Evolutionary conservation across 2,888 invertebrate genomes (phyloP).

Genomic region (Anthophora plumipes): DNA sequence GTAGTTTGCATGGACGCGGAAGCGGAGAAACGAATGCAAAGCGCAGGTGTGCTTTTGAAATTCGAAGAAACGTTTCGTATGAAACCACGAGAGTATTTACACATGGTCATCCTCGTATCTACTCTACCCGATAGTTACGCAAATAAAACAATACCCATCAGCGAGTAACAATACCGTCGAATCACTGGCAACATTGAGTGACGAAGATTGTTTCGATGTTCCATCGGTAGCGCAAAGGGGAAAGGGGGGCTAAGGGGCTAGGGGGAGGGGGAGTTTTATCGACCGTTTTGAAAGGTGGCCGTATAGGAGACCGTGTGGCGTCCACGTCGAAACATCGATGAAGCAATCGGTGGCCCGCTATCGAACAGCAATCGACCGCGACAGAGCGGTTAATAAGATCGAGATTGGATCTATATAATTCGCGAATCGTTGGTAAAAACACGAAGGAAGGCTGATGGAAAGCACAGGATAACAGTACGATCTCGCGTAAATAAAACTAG

Average conservation of each 20-base stretch:
- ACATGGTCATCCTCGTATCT: neutral
- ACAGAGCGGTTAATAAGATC: neutral
- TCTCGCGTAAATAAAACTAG: neutral
- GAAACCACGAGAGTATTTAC: conserved; percentile 9
- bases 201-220: conserved; percentile 10
- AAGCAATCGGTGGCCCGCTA: conserved; percentile 13
- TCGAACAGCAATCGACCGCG: conserved; percentile 18
- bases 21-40: neutral
- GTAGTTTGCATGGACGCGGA: neutral
- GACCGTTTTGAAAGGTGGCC: conserved; percentile 6
- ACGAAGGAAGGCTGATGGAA: neutral
- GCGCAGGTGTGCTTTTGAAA: neutral
- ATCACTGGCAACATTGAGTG: conserved; percentile 13
- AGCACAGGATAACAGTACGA: neutral
- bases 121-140: conserved; percentile 13
- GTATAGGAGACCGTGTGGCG: neutral
- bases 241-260: no score
- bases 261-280: conserved; percentile 5
- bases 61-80: conserved; percentile 9
- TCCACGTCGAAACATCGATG: neutral
- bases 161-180: conserved; percentile 19
- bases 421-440: neutral
- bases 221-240: neutral
- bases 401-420: neutral
- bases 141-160: conserved; percentile 28